Conservation (phyloP, 2,888 invertebrate species). For the Tuta absoluta region DNA sequence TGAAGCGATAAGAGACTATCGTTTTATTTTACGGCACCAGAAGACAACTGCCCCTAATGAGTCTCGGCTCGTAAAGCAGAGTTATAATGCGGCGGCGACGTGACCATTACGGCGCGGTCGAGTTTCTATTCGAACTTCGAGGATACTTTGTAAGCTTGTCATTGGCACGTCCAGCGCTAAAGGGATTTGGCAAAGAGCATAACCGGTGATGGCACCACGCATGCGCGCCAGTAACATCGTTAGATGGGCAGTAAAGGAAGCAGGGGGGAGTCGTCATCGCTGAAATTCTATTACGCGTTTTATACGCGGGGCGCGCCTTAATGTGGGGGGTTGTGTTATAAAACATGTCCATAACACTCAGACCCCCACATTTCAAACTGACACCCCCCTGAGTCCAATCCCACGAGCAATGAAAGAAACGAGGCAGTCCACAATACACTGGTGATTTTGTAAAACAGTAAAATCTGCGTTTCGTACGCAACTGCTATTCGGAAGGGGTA, state of each 20-base stretch:
- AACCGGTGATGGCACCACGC: constrained; percentile 58
- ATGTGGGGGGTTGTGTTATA: constrained; percentile 66
- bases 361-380: constrained; percentile 57
- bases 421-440: constrained; percentile 37
- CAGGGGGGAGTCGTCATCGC: constrained; percentile 58
- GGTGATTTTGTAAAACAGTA: constrained; percentile 62
- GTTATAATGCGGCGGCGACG: constrained; percentile 20
- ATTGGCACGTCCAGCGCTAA: constrained; percentile 49
- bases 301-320: constrained; percentile 73
- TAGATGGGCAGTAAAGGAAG: constrained; percentile 62
- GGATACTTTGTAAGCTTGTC: constrained; percentile 41
- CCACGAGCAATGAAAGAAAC: constrained; percentile 21
- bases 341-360: constrained; percentile 67
- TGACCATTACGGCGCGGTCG: constrained; percentile 20
- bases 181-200: constrained; percentile 44
- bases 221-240: constrained; percentile 72
- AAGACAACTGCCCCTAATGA: constrained; percentile 24
- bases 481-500: constrained; percentile 39
- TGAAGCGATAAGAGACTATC: constrained; percentile 11
- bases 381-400: constrained; percentile 42
- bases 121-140: constrained; percentile 22
- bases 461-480: constrained; percentile 62
- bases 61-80: constrained; percentile 18
- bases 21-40: constrained; percentile 15
- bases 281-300: constrained; percentile 79